phyloP scores from a whole-genome alignment of 2,113 vertebrate species.

The Aegithalos caudatus region DNA sequence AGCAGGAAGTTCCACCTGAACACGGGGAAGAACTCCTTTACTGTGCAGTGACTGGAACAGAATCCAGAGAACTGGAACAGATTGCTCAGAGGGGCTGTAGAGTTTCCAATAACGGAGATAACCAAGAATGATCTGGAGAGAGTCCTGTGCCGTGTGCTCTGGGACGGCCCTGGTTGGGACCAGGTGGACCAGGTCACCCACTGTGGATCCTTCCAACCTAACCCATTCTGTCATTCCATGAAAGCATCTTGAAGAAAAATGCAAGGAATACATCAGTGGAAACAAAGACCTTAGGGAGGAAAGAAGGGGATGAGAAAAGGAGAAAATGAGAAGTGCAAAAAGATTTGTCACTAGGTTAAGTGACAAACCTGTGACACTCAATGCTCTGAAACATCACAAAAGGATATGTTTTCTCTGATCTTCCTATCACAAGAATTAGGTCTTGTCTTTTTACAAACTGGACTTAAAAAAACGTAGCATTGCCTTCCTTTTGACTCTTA shows the following conservation, averaged over 20 bases:
- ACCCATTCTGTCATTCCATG: background rate
- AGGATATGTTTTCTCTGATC: background rate
- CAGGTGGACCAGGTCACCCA: background rate
- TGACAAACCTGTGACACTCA: background rate
- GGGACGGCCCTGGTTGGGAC: background rate
- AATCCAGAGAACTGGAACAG: background rate
- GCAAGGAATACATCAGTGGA: background rate
- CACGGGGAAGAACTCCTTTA: background rate
- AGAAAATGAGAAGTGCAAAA: background rate
- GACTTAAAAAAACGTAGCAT: background rate
- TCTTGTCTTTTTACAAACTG: background rate
- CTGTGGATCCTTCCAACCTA: background rate
- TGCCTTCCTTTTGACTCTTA: background rate
- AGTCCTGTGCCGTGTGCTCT: rapidly evolving
- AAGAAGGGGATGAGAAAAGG: background rate
- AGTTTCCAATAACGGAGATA: background rate
- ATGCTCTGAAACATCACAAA: background rate
- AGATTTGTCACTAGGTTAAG: background rate
- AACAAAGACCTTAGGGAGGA: background rate
- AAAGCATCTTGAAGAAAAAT: background rate
- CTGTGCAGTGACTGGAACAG: background rate
- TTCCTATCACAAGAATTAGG: background rate
- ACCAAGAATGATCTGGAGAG: background rate
- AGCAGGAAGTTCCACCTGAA: background rate
- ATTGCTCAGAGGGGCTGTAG: background rate